A percentile compares a stretch with the other conserved stretches of the same genome.
phyloP scores from a whole-genome alignment of 1,140 invertebrate genomes.

The Micrasema minimum region DNA sequence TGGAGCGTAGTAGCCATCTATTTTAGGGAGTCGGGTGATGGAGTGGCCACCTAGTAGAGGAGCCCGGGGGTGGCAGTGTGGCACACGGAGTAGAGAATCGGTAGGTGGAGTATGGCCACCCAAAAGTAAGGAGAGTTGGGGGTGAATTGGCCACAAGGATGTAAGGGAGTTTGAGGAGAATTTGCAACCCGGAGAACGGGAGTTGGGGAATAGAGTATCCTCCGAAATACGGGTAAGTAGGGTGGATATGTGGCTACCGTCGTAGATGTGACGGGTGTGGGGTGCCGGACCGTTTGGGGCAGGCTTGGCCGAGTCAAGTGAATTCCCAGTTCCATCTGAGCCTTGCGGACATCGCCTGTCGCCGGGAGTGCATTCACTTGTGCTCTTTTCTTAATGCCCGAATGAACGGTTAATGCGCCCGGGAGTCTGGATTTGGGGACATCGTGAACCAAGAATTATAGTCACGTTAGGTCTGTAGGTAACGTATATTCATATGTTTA shows the following conservation, averaged over 20 bases:
- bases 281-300: not conserved
- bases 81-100: too few species aligned
- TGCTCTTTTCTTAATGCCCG: slow-evolving; percentile 25
- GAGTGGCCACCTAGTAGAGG: too few species aligned
- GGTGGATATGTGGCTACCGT: too few species aligned
- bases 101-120: too few species aligned
- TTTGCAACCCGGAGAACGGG: too few species aligned
- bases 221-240: too few species aligned
- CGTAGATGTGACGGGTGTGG: too few species aligned
- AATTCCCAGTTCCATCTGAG: slow-evolving; percentile 23
- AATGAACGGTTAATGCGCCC: slow-evolving; percentile 26
- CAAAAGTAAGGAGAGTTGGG: not conserved
- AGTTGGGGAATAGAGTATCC: too few species aligned
- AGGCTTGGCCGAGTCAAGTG: slow-evolving; percentile 13
- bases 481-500: too few species aligned
- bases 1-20: not conserved
- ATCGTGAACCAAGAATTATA: not conserved
- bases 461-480: not conserved
- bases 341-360: slow-evolving; percentile 24
- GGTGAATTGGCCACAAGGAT: not conserved
- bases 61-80: too few species aligned
- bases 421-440: not conserved
- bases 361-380: slow-evolving; percentile 28
- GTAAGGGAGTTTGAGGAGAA: not conserved
- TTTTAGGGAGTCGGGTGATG: too few species aligned